These are phyloP conservation scores for Hymenopus coronatus DNA, from an alignment of 2,888 invertebrate genomes.

Conservation along the genomic window DNA sequence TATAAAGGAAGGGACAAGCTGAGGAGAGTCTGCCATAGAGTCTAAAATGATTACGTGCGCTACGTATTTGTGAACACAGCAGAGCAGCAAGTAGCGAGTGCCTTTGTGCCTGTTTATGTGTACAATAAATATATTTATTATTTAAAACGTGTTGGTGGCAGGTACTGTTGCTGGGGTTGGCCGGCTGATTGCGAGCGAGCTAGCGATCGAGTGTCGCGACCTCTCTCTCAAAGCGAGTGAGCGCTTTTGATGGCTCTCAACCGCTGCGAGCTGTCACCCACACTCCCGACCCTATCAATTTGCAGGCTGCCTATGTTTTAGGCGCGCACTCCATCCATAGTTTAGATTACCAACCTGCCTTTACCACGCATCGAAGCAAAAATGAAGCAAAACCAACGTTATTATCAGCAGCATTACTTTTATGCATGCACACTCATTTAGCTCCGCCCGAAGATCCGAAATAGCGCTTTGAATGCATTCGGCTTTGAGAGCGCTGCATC, in stretches of 20 bases:
- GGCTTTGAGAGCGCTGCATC: background rate
- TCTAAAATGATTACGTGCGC: background rate
- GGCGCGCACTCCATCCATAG: slow-evolving; percentile 21
- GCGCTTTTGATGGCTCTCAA: slow-evolving; percentile 27
- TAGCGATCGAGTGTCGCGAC: slow-evolving; percentile 16
- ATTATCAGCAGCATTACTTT: background rate
- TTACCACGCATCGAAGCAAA: slow-evolving; percentile 9
- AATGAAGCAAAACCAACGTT: slow-evolving; percentile 5
- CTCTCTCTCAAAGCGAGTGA: slow-evolving; percentile 8
- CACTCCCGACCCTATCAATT: slow-evolving; percentile 28
- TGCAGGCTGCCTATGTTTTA: slow-evolving; percentile 28
- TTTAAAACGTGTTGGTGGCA: background rate
- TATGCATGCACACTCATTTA: background rate
- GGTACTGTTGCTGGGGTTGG: background rate
- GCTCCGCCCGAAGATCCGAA: background rate
- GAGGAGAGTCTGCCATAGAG: background rate
- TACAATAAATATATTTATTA: background rate
- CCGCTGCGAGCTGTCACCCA: slow-evolving; percentile 23
- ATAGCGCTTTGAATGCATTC: background rate
- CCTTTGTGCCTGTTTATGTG: background rate
- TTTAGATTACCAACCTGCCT: slow-evolving; percentile 27
- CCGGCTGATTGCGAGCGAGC: background rate
- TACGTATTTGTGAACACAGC: background rate
- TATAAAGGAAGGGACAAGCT: too few relatives aligned
- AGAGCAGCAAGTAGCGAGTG: background rate